A percentile compares a stretch with the other conserved stretches of the same genome.
Evolutionary conservation across 1,140 invertebrate genomes (phyloP).

Genomic region (Melitaea cinxia): DNA sequence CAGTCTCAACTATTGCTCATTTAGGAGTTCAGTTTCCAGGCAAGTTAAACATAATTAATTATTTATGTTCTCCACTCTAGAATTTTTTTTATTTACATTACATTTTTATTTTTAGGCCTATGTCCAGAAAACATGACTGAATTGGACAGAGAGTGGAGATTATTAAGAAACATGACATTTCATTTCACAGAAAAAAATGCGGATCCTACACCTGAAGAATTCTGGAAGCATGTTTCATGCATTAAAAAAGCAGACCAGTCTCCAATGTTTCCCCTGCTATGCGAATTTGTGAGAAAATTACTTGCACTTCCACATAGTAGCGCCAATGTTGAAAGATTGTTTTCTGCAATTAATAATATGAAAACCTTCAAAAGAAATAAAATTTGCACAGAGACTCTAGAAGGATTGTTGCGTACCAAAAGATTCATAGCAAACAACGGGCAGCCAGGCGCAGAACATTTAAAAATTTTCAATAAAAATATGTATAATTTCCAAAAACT

Average conservation of each 20-base stretch:
- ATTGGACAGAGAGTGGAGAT: slow-evolving; percentile 31
- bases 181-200: slow-evolving; percentile 17
- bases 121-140: too few species aligned
- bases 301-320: slow-evolving; percentile 24
- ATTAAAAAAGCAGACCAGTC: slow-evolving; percentile 29
- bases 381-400: too few species aligned
- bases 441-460: too few species aligned
- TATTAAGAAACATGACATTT: slow-evolving; percentile 28
- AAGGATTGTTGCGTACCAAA: too few species aligned
- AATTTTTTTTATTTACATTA: slow-evolving; percentile 15
- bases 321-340: slow-evolving; percentile 20
- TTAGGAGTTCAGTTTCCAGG: slow-evolving; percentile 15
- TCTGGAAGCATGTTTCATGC: slow-evolving; percentile 33
- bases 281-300: slow-evolving; percentile 29
- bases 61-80: not conserved
- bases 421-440: too few species aligned
- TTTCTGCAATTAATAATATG: too few species aligned
- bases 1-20: slow-evolving; percentile 18
- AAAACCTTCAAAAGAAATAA: too few species aligned
- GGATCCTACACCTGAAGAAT: slow-evolving; percentile 22
- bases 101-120: slow-evolving; percentile 28
- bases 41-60: slow-evolving; percentile 9
- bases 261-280: slow-evolving; percentile 29
- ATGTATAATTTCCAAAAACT: too few species aligned
- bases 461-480: too few species aligned